Evolutionary conservation across 1,140 invertebrate species (phyloP).

Genomic region (Megalopta genalis): DNA sequence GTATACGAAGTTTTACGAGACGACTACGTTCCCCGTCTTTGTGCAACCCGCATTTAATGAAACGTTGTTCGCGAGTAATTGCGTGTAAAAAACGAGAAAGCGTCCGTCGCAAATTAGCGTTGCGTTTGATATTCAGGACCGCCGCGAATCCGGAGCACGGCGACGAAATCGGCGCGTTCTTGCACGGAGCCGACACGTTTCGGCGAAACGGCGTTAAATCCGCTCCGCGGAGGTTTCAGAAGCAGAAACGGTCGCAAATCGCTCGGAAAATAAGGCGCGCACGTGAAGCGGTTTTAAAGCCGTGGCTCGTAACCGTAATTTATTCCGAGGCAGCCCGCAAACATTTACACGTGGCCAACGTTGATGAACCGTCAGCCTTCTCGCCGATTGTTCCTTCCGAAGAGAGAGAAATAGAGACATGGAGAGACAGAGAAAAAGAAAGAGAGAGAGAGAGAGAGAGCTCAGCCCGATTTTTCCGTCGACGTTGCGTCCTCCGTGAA

Average conservation of each 20-base stretch:
- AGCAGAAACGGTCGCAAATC: neutral
- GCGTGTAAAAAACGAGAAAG: no score
- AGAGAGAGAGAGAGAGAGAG: no score
- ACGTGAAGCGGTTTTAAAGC: neutral
- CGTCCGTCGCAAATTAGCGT: neutral
- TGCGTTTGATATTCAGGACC: neutral
- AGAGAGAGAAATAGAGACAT: no score
- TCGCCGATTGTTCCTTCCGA: neutral
- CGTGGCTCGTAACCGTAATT: conserved; percentile 7
- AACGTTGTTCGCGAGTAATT: no score
- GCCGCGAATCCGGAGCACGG: neutral
- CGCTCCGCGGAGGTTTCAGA: no score
- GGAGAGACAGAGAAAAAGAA: no score
- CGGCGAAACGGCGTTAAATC: conserved; percentile 9
- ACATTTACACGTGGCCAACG: conserved; percentile 24
- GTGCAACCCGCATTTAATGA: no score
- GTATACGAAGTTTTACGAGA: no score
- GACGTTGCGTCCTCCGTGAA: neutral
- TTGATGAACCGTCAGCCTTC: neutral
- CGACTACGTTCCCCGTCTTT: no score
- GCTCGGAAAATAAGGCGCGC: conserved; percentile 1
- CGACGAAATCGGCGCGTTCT: neutral
- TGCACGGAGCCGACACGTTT: neutral
- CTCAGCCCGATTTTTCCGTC: neutral
- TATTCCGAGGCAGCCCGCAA: conserved; percentile 18